Evolutionary conservation across 2,888 invertebrate genomes (phyloP), one percentile per base, ranked within the genome.

Genomic region (Sarcophaga variegata): DNA sequence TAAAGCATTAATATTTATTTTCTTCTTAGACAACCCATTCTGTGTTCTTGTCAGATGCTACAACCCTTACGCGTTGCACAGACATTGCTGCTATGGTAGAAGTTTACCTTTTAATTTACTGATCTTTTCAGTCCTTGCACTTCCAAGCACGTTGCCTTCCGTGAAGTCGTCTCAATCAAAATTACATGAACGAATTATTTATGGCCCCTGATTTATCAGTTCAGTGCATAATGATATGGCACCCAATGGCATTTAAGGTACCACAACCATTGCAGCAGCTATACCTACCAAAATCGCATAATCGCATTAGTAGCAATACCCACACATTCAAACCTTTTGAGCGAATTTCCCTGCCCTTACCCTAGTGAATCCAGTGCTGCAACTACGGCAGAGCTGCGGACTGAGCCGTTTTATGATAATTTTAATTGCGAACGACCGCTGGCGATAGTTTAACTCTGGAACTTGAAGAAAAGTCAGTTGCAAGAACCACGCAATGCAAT

Each of bases 321-420:
- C 3, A 88, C 85, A 10, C 87, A 88, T 60, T 79, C 88, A n/a
- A 84, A 87, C 27, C 88, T 88, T 60, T 62, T 89, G 20, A 89
- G 88, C 81, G 89, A 89, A 49, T 89, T 89, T 67, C 89, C 93
- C n/a, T 93, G 93, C 59, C 92, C 92, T n/a, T 92, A 91, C 89
- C 92, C 92, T 78, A 93, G 93, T 81, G 92, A 92, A 88, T 91
- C 93, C 94, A 95, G 88, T 90, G 92, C 92, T 1, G 91, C 92
- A 3, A 90, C 90, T 6, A 91, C 92, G 92, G 95, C 95, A 89
- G 92, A 92, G 62, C 94, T 95, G 47, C 94, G 95, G 81, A 97
- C 97, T 90, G 97, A 97, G 90, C 97, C 97, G 0, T 95, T 97
- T 37, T 98, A 98, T 92, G 98, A 98, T 91, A 97, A 97, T 92